These are phyloP conservation scores for Cephus pulcher DNA, from an alignment of 2,888 invertebrate species.

Conservation along the genomic window DNA sequence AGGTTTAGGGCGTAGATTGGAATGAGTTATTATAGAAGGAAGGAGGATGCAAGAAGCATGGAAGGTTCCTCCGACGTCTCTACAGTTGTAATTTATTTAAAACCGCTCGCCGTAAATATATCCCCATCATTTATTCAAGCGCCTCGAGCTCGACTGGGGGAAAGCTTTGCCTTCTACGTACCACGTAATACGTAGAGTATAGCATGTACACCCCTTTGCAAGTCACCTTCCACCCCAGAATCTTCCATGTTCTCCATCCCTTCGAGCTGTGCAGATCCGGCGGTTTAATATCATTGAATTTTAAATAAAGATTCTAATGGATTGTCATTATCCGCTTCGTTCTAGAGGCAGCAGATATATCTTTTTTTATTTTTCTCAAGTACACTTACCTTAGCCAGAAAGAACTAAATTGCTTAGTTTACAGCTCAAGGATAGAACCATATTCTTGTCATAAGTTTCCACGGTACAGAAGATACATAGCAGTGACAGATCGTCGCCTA, in stretches of 20 bases:
- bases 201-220: neutral
- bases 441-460: neutral
- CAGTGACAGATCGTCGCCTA: neutral
- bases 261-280: slow-evolving; percentile 8
- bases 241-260: slow-evolving; percentile 11
- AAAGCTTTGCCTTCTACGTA: slow-evolving; percentile 29
- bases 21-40: neutral
- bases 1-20: neutral
- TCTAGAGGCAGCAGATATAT: neutral
- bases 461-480: neutral
- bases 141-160: slow-evolving; percentile 23
- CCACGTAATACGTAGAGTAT: slow-evolving; percentile 14
- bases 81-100: slow-evolving; percentile 66
- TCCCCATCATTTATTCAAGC: slow-evolving; percentile 64
- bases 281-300: slow-evolving; percentile 41
- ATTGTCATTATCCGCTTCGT: slow-evolving; percentile 38
- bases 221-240: slow-evolving; percentile 6
- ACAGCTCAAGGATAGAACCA: neutral
- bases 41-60: slow-evolving; percentile 24
- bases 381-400: neutral
- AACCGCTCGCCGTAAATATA: slow-evolving; percentile 66
- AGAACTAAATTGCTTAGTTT: neutral
- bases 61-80: slow-evolving; percentile 54
- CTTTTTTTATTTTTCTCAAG: neutral
- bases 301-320: slow-evolving; percentile 50